These are phyloP conservation scores for Epistrophella euchroma DNA, from an alignment of 2,888 invertebrate genomes.

Conservation along the genomic window DNA sequence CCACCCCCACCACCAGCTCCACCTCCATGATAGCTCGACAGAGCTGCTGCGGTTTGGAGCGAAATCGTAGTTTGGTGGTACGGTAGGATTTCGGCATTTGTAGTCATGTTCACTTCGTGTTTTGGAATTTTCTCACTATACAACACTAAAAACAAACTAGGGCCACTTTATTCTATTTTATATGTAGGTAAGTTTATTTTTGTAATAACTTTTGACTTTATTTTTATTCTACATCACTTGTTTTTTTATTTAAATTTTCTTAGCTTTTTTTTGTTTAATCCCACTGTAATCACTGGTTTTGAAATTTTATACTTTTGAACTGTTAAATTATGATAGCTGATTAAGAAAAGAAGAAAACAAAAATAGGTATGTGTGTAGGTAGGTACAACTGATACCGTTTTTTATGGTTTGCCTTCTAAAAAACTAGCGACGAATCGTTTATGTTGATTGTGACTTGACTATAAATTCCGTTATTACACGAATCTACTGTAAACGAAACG, in stretches of 20 bases:
- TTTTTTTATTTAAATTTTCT: constrained; percentile 28
- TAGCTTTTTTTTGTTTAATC: constrained; percentile 30
- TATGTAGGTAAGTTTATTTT: constrained; percentile 46
- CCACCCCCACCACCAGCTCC: constrained; percentile 78
- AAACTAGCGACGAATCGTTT: constrained; percentile 46
- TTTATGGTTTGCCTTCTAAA: constrained; percentile 1
- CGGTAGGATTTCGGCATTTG: constrained; percentile 83
- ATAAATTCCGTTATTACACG: constrained; percentile 51
- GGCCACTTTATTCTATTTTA: constrained; percentile 26
- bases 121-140: constrained; percentile 23
- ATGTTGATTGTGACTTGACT: constrained; percentile 60
- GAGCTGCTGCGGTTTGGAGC: constrained; percentile 81
- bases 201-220: constrained; percentile 44
- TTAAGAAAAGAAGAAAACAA: constrained; percentile 21
- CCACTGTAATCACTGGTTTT: constrained; percentile 54
- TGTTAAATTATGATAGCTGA: constrained; percentile 35
- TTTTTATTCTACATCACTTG: constrained; percentile 47
- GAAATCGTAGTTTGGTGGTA: constrained; percentile 83
- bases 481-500: constrained; percentile 9
- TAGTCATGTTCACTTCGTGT: constrained; percentile 79
- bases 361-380: constrained; percentile 10
- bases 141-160: constrained; percentile 31
- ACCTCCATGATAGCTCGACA: constrained; percentile 82
- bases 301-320: constrained; percentile 18
- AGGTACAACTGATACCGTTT: constrained; percentile 50